Percentiles rank a stretch among this genome's conserved stretches.
Conservation (phyloP, 2,888 invertebrate genomes). For the Meganola albula region DNA sequence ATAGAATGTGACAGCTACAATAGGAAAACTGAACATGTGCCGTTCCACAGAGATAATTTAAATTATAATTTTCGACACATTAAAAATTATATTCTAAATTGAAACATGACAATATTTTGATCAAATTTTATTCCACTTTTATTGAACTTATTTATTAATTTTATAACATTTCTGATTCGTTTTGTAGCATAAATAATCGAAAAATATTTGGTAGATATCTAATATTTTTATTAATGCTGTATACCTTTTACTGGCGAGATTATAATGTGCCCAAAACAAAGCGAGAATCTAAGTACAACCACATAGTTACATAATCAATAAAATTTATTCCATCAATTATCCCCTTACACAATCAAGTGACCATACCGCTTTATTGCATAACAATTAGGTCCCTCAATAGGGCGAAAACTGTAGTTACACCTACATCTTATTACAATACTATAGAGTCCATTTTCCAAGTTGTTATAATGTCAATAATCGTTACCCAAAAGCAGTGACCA, state of each 20-base stretch:
- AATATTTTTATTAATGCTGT: no score
- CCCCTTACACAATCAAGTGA: conserved; percentile 33
- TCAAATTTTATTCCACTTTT: no score
- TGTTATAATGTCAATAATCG: conserved; percentile 9
- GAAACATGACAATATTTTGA: no score
- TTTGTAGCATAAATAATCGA: no score
- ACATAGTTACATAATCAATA: conserved; percentile 45
- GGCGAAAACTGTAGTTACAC: conserved; percentile 19
- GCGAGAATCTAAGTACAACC: conserved; percentile 21
- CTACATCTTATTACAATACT: conserved; percentile 17
- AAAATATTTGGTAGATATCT: no score
- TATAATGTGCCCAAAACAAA: no score
- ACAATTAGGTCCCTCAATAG: conserved; percentile 47
- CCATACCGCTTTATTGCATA: conserved; percentile 64
- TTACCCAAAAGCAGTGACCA: conserved; percentile 41
- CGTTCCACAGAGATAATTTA: conserved; percentile 8
- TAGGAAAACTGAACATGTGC: conserved; percentile 47
- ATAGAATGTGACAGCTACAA: conserved; percentile 37
- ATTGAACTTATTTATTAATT: no score
- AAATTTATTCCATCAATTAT: conserved; percentile 42
- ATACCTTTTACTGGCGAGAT: no score
- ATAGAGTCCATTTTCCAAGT: conserved; percentile 27
- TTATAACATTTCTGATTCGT: no score
- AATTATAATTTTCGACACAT: conserved; percentile 5
- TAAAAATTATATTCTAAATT: not conserved